Base-by-base conservation (phyloP, 2,888 invertebrate genomes). In the Cataglyphis cursor region DNA sequence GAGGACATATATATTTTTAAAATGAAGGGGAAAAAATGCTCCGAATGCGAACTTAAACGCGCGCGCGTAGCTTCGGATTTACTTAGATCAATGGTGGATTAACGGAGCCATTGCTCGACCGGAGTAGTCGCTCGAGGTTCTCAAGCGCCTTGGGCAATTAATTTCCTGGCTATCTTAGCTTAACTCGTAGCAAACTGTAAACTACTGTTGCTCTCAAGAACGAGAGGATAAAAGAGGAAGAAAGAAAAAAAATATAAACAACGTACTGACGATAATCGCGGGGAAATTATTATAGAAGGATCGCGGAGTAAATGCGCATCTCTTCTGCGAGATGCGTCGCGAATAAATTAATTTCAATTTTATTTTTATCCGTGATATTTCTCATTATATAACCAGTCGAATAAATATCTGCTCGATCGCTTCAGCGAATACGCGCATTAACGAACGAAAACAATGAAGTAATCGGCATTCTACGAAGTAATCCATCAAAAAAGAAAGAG, bases 131-230 rank as follows among this genome's bases (percentile, higher is more conserved):
- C 59, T 76, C 83, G 87, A 88, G 84, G 82, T 84, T 85, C 59
- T 83, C 84, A 85, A 87, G 85, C 84, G 81, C 84, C 83, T 82
- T 76, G 68, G 82, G 81, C 87, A 85, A 89, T 89, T 88, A 89
- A 89, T 88, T 89, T 85, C 82, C 59, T 84, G 85, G 81, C 72
- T 78, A 85, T 84, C 87, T 82, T 57, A 57, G 80, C 70, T 65
- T 51, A 78, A 70, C 35, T 83, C 68, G 51, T 59, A 48, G 48
- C 64, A 15, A 64, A 62, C 78, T 70, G 66, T 31, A 48, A 87
- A 85, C 85, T 82, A 64, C 21, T 48, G 51, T 5, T 38, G 51
- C n/a, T 9, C n/a, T 9, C 21, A 35, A 35, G 44, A 48, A 48
- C 31, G 31, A 0, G 68, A 31, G 35, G n/a, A 59, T 59, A 28